Base-by-base conservation (phyloP, 2,888 invertebrate species). In the Pyrgus malvae region DNA sequence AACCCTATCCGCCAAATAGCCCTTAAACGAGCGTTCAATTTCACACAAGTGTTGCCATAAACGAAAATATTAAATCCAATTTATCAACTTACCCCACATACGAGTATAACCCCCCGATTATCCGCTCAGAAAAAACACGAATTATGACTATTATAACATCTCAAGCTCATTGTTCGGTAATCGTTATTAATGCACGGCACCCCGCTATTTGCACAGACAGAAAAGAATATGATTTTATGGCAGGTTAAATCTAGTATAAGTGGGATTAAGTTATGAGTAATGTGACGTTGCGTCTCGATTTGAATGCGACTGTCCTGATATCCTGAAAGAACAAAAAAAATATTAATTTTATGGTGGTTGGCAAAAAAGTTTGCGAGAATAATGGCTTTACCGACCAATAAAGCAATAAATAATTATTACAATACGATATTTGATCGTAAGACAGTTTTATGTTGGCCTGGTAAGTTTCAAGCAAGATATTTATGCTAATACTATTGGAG, bases 11-110 rank as follows among this genome's bases (percentile, higher is more conserved):
- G 58, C 59, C 53, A 58, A 70, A 74, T 69, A 76, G 73, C 86
- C 79, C 88, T 85, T 78, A 76, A 81, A 68, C 69, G 80, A 74
- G 80, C 85, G 82, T 85, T 77, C 88, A 87, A 90, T 89, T 90
- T 88, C 89, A 86, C 89, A 89, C 80, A 77, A 85, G 77, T 80
- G 84, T 83, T 82, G 67, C 81, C 70, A 80, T 81, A 83, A 81
- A 83, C 75, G 79, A 80, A 88, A 90, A 89, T 89, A 90, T 89
- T 89, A 86, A 86, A 89, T 90, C 90, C 89, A 90, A 89, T 89
- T 85, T 81, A 80, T 73, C 60, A 76, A 78, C 78, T 74, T 75
- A 78, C 80, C 80, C 80, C 72, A 74, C 64, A 68, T 54, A 63
- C 67, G 16, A 3, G 17, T 11, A 37, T 69, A 71, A 72, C 82